Evolutionary conservation across 1,140 invertebrate species (phyloP).

Genomic region (Liolophura sinensis): DNA sequence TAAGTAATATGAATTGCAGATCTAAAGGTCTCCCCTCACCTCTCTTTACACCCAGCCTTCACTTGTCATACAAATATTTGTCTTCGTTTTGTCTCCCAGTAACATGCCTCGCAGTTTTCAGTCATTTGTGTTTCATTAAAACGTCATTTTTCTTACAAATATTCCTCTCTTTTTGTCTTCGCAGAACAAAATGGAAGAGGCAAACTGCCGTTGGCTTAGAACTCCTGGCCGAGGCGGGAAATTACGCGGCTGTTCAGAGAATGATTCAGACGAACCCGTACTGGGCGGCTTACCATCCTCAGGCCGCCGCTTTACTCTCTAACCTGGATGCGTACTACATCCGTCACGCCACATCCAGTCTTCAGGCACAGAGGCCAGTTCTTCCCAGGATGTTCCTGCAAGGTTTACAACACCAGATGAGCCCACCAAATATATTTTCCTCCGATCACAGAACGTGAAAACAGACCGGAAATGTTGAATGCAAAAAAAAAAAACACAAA

Average conservation of each 20-base stretch:
- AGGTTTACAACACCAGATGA: conserved; percentile 3
- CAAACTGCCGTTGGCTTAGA: conserved; percentile 97
- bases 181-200: conserved; percentile 99
- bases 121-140: too few relatives aligned
- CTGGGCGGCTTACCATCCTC: conserved; percentile 60
- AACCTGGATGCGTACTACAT: conserved; percentile 59
- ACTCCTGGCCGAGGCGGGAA: conserved; percentile 92
- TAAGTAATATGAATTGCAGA: too few relatives aligned
- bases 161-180: conserved; percentile 52
- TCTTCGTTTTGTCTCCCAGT: too few relatives aligned
- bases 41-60: too few relatives aligned
- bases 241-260: conserved; percentile 94
- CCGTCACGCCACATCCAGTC: conserved; percentile 52
- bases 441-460: too few relatives aligned
- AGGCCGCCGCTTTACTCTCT: conserved; percentile 49
- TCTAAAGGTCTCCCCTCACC: too few relatives aligned
- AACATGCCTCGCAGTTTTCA: too few relatives aligned
- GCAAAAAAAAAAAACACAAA: too few relatives aligned
- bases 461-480: too few relatives aligned
- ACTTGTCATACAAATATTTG: too few relatives aligned
- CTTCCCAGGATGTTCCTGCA: conserved; percentile 21
- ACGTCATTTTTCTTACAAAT: background rate
- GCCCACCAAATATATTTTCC: too few relatives aligned
- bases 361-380: conserved; percentile 43
- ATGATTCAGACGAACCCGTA: conserved; percentile 79